Evolutionary conservation across 2,797 vertebrate species (phyloP), one percentile per base, ranked within the genome.

Genomic region (Passerculus sandwichensis): DNA sequence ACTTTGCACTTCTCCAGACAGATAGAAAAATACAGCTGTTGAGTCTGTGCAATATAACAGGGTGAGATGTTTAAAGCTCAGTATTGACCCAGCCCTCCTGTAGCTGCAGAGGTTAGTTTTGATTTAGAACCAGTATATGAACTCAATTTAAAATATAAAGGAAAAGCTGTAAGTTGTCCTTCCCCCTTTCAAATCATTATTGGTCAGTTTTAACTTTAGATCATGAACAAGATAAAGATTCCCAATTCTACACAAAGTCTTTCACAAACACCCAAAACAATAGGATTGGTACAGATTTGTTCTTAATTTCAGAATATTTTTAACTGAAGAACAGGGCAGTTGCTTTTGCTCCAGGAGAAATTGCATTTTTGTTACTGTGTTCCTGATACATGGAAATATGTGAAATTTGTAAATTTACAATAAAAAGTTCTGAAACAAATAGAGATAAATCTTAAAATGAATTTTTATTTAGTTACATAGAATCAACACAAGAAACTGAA

Each of bases 1-100:
- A 64, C 50, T 82, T 94, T 53, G 67, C 66, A 67, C 67, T 65
- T 78, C 93, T 82, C 84, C 75, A 90, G 45, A 86, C 90, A 89
- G 50, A 81, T 3, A 82, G 79, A 59, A 76, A 72, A 67, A 89
- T 34, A 76, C 4, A 54, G 27, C 53, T 76, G 44, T 53, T n/a
- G 59, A n/a, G 5, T 45, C 40, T 17, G 23, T 53, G 57, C 74
- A 59, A 36, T 60, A 30, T 30, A 73, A 65, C 7, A 3, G 11
- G 61, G 6, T 22, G 36, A 57, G 36, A 61, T 69, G 47, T 57
- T 80, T 65, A 76, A 79, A 81, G 18, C 48, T 83, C 66, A 45
- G 50, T 15, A 45, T 27, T 83, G 79, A 83, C 47, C 53, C 3
- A 69, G 51, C 5, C 20, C 6, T 47, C 66, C 73, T 38, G 19